Evolutionary conservation across 2,113 vertebrate species (phyloP).

Genomic region (Himantopus leucocephalus): DNA sequence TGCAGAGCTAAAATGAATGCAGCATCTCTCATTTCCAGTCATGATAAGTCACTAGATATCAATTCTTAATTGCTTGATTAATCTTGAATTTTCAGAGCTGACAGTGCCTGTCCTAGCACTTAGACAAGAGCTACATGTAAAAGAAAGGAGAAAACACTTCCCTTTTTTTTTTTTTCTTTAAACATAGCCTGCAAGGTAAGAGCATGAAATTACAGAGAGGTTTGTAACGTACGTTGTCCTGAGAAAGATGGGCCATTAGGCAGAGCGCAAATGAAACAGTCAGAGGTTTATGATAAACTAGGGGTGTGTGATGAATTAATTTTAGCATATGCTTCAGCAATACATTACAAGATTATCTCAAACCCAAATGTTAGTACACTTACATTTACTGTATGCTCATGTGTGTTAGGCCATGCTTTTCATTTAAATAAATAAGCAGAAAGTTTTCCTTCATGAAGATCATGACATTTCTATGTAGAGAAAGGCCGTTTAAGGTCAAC

Average conservation of each 20-base stretch:
- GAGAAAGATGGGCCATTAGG: background rate
- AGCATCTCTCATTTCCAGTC: conserved; percentile 16
- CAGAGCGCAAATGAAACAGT: background rate
- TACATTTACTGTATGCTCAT: background rate
- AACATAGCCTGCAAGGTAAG: background rate
- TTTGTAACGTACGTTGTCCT: background rate
- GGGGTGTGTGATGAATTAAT: background rate
- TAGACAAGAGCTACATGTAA: background rate
- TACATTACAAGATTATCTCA: background rate
- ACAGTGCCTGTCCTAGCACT: background rate
- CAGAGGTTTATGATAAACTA: background rate
- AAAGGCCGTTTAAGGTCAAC: background rate
- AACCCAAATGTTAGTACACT: background rate
- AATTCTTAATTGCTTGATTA: conserved; percentile 62
- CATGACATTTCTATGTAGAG: background rate
- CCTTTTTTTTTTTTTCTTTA: background rate
- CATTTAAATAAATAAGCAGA: background rate
- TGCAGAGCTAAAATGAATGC: conserved; percentile 7
- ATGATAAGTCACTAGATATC: conserved; percentile 13
- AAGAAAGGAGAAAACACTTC: background rate
- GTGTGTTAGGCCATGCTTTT: background rate
- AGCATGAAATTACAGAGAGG: background rate
- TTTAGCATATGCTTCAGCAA: background rate
- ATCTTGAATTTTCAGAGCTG: conserved; percentile 40
- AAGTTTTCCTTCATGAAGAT: background rate